A percentile compares a stretch with the other conserved stretches of the same genome.
These are phyloP conservation scores for Chelonus insularis DNA, from an alignment of 1,140 invertebrate genomes.

Conservation along the genomic window DNA sequence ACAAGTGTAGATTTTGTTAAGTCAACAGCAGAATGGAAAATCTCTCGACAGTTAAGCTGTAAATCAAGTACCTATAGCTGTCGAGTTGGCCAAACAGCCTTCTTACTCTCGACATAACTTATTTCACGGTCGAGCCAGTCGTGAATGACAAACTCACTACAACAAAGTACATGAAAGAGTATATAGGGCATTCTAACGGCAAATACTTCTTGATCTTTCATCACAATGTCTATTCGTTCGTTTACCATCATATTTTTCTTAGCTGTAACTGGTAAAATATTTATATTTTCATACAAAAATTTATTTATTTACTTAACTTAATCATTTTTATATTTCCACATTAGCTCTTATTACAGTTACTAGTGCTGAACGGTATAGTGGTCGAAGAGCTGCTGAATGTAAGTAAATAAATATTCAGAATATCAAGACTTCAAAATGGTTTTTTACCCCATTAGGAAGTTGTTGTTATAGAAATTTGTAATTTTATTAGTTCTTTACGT, in stretches of 20 bases:
- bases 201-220: constrained; percentile 1
- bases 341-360: neutral
- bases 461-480: no score
- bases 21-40: constrained; percentile 8
- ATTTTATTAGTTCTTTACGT: no score
- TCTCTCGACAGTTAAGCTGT: neutral
- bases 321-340: neutral
- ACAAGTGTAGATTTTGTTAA: neutral
- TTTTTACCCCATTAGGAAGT: no score
- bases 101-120: constrained; percentile 5
- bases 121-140: constrained; percentile 17
- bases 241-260: neutral
- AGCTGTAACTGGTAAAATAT: neutral
- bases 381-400: constrained; percentile 15
- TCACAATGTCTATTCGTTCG: neutral
- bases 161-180: constrained; percentile 3
- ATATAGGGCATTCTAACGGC: constrained; percentile 17
- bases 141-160: constrained; percentile 11
- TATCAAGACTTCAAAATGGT: no score
- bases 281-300: neutral
- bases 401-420: no score
- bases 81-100: constrained; percentile 2
- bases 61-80: constrained; percentile 10
- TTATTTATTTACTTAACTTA: neutral
- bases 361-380: neutral